Base-by-base conservation (phyloP, 1,140 invertebrate genomes). In the Drosophila pseudoobscura region DNA sequence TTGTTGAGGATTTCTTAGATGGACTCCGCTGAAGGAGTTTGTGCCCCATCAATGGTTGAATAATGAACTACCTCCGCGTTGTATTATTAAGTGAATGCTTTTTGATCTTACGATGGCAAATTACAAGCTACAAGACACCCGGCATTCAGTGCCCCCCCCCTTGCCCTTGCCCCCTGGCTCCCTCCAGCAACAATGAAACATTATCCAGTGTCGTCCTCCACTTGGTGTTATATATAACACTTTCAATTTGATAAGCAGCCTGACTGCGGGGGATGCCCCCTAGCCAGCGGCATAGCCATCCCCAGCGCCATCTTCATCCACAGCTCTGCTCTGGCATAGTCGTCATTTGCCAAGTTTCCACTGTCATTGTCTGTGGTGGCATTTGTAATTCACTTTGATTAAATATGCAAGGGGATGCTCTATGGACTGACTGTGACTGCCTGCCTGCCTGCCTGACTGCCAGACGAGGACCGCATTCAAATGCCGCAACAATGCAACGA, bases 351-450 rank as follows among this genome's bases (percentile, higher is more conserved):
- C 71, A 75, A 75, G 71, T 75, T 75, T 43, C 62, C 72, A 75
- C 62, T 68, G 73, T 75, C 71, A 59, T 75, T 65, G 70, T 75
- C 70, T 61, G 35, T 39, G 84, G 82, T 66, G 69, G 80, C 77
- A 74, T 80, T 85, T 80, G 80, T 75, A 71, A 85, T 87, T 85
- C 82, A 87, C 82, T 85, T 85, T 85, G 82, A 85, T 85, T 87
- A 87, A 87, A 87, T 85, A 85, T 85, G 82, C 77, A 75, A 51
- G 62, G 72, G 53, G 58, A 43, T 47, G 45, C 15, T 26, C 45
- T 53, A 53, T 49, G 41, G 56, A 41, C 61, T 58, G 53, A 57
- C 57, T 35, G 31, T 35, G 31, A 35, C 31, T 35, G 31, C 31
- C 31, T 35, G 24, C 24, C 31, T 35, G 24, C 24, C n/a, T 11